phyloP scores from a whole-genome alignment of 2,888 invertebrate species.

The Matsumyia berberina region DNA sequence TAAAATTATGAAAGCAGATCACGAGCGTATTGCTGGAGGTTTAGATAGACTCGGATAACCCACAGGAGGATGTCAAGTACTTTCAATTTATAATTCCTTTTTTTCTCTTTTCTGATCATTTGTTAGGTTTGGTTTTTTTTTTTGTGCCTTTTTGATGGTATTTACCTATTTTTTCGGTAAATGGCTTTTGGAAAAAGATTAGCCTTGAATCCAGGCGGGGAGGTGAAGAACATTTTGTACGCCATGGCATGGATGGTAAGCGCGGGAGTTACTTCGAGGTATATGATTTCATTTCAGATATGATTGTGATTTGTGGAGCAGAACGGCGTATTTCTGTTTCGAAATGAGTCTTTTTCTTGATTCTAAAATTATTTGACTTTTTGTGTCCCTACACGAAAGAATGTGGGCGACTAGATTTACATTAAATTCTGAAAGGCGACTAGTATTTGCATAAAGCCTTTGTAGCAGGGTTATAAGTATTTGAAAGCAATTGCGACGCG shows the following conservation, averaged over 20 bases:
- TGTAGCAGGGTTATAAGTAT: too few relatives aligned
- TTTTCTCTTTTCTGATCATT: background rate
- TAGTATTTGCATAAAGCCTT: too few relatives aligned
- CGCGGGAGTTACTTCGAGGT: background rate
- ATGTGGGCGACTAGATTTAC: too few relatives aligned
- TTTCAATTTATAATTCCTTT: slow-evolving; percentile 22
- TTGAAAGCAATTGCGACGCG: too few relatives aligned
- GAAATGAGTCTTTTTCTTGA: too few relatives aligned
- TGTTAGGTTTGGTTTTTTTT: background rate
- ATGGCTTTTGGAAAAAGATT: background rate
- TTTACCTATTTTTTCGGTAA: slow-evolving; percentile 25
- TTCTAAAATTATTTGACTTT: too few relatives aligned
- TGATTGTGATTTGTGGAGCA: background rate
- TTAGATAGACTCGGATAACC: slow-evolving; percentile 10
- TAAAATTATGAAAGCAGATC: slow-evolving; percentile 53
- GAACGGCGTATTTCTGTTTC: too few relatives aligned
- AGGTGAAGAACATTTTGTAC: background rate
- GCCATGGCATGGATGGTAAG: background rate
- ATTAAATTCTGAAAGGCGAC: too few relatives aligned
- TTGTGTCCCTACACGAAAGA: too few relatives aligned
- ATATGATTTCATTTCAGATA: slow-evolving; percentile 29
- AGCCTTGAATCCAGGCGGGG: background rate
- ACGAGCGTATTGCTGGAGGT: slow-evolving; percentile 23
- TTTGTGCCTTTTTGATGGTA: slow-evolving; percentile 21
- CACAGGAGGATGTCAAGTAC: slow-evolving; percentile 17